Evolutionary conservation across 1,140 invertebrate species (phyloP), one percentile per base, ranked within the genome.

Genomic region (Drosophila sp.): DNA sequence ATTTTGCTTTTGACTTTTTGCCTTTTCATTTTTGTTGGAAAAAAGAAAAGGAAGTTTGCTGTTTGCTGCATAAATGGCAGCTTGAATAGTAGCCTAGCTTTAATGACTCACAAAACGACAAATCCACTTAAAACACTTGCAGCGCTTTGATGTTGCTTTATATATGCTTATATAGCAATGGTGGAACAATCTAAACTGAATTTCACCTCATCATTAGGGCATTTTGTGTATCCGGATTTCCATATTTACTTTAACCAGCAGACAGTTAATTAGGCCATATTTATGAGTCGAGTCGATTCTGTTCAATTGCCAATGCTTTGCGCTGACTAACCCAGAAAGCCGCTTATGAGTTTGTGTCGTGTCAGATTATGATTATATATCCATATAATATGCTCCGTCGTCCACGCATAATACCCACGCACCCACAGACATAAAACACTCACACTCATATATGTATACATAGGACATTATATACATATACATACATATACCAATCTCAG

Each of bases 61-160:
- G 11, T 38, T 38, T 38, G 40, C 76, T 62, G 58, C 76, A 60
- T 74, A 80, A 79, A 70, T 65, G 60, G 58, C 54, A 35, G 8
- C 38, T 10, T 47, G 50, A 65, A 80, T 80, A n/a, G 11, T 86
- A 69, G 76, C 17, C 67, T 78, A 66, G 80, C 77, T 82, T 82
- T 82, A 79, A 82, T 76, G 72, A 75, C 86, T 87, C 27, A 60
- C 58, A 58, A 72, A 87, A 76, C 75, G 76, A 11, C 11, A n/a
- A 70, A 82, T 86, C 63, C 83, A 76, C 83, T 82, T 78, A 79
- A 70, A 79, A 76, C 72, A 35, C 67, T 78, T 75, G 11, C 66
- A 56, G 70, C n/a, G 30, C 82, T 86, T 86, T 86, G 82, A 86
- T 87, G 75, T 86, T 76, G 10, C 10, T 6, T 4, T 7, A 33